phyloP scores from a whole-genome alignment of 1,140 invertebrate genomes.

The Reticulitermes speratus region DNA sequence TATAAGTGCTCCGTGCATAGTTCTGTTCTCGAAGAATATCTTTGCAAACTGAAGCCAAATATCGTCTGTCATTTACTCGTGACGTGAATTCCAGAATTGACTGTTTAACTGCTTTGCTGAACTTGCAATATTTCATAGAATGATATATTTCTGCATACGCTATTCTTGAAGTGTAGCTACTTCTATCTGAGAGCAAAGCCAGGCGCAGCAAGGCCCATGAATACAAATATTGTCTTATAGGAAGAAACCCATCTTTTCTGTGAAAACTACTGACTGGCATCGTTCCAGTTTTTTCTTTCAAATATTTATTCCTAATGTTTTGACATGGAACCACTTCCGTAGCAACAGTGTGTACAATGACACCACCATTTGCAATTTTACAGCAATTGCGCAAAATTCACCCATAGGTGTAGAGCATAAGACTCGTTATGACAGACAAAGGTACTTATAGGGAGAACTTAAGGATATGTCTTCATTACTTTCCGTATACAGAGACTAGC shows the following conservation, averaged over 20 bases:
- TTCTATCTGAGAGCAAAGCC: neutral
- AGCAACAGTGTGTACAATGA: too few relatives aligned
- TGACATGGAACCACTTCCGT: too few relatives aligned
- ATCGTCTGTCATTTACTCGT: neutral
- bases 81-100: conserved; percentile 11
- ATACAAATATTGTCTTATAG: neutral
- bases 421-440: too few relatives aligned
- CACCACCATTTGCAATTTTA: too few relatives aligned
- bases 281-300: too few relatives aligned
- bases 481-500: too few relatives aligned
- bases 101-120: conserved; percentile 5
- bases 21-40: conserved; percentile 7
- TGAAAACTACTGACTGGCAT: neutral
- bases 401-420: too few relatives aligned
- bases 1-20: neutral
- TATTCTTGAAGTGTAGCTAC: neutral
- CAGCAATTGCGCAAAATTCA: too few relatives aligned
- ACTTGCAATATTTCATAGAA: conserved; percentile 8
- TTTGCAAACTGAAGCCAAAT: neutral
- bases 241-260: neutral
- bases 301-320: too few relatives aligned
- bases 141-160: neutral
- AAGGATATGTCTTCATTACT: too few relatives aligned
- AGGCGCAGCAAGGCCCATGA: neutral
- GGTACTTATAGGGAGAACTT: too few relatives aligned